Evolutionary conservation across 2,113 vertebrate species (phyloP), one percentile per base, ranked within the genome.

Genomic region (Oncorhynchus nerka): DNA sequence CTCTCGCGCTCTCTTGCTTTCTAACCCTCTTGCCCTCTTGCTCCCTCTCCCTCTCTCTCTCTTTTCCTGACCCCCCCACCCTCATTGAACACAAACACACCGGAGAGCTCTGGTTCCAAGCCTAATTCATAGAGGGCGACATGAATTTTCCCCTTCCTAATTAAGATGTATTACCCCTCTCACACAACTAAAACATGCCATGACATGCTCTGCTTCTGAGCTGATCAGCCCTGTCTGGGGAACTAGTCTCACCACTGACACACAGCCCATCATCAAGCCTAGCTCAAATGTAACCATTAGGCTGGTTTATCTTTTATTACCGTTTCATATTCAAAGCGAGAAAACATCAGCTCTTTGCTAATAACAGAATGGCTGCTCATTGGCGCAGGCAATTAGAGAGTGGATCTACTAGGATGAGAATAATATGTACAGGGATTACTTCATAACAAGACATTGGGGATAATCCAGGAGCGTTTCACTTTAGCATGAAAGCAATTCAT

Each of bases 211-310:
- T 20, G 4, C 6, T 16, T 19, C 32, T 70, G 5, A 70, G 73
- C 70, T 77, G 73, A 70, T 24, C 65, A 69, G 69, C 70, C 69
- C 45, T 39, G 65, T 57, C 68, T 65, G 72, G 79, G 71, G 71
- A 74, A 49, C 19, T 30, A 20, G 30, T 15, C 66, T 68, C 75
- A 74, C 70, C 75, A 74, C 34, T 45, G 26, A 76, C 75, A 68
- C 75, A 72, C 75, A 68, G 62, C 34, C 78, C 49, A 70, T 68
- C 45, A 65, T 65, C 74, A 59, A 49, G 67, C 67, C 57, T 20
- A 26, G 71, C 73, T 62, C 73, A 69, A 82, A 79, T 75, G 70
- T 64, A 57, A 51, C 57, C 65, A 74, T 74, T 67, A 51, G 69
- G 62, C 55, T 49, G 5, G 65, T 32, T 70, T 32, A 64, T 28